A percentile compares a stretch with the other conserved stretches of the same genome.
phyloP scores from a whole-genome alignment of 2,113 vertebrate genomes.

The Python bivittatus region DNA sequence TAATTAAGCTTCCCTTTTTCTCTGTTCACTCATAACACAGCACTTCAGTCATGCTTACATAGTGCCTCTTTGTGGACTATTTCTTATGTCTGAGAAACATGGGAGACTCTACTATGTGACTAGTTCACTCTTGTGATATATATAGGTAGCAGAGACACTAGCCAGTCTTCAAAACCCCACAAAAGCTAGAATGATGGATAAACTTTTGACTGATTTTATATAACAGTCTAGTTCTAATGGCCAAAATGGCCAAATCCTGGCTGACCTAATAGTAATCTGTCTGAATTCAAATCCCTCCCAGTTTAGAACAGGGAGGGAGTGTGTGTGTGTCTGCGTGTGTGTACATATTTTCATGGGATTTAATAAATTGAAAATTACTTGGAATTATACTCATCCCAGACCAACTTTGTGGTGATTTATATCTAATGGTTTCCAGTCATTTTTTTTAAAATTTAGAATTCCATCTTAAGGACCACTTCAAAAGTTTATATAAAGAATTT shows the following conservation, averaged over 20 bases:
- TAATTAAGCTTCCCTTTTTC: not conserved
- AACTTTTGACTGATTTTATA: not conserved
- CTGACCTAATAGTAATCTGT: not conserved
- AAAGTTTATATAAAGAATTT: not conserved
- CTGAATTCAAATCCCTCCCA: not conserved
- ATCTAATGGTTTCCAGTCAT: not conserved
- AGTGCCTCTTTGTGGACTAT: not conserved
- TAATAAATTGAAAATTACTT: not conserved
- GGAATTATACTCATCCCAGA: not conserved
- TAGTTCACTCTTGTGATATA: not conserved
- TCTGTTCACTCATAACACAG: not conserved
- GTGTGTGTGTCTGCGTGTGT: not conserved
- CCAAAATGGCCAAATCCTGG: not conserved
- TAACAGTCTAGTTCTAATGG: not conserved
- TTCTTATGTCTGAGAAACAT: not conserved
- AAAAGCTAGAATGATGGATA: not conserved
- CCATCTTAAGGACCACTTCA: not conserved
- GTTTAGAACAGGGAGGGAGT: not conserved
- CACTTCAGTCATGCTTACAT: not conserved
- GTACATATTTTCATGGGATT: not conserved
- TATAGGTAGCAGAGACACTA: not conserved
- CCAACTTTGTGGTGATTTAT: not conserved
- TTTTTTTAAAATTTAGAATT: not conserved
- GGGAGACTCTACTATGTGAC: not conserved
- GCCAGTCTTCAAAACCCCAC: not conserved